Evolutionary conservation across 2,113 vertebrate species (phyloP).

Genomic region (Eurypyga helias): DNA sequence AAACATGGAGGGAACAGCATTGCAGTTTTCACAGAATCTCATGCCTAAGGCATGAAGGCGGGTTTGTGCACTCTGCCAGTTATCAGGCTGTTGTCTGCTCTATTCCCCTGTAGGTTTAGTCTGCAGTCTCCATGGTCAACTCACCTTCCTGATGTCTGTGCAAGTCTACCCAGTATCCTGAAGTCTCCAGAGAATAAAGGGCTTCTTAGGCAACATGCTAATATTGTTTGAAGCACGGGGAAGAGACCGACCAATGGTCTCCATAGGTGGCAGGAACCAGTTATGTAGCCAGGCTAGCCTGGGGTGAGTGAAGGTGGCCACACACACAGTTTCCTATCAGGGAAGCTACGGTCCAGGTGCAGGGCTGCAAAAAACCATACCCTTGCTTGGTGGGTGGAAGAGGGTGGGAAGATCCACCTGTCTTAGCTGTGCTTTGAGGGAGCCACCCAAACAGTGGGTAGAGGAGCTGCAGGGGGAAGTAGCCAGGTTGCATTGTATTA

Average conservation of each 20-base stretch:
- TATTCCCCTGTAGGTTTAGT: not conserved
- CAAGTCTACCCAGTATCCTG: not conserved
- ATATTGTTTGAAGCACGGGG: rapidly evolving
- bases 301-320: rapidly evolving
- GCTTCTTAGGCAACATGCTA: not conserved
- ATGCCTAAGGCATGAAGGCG: rapidly evolving
- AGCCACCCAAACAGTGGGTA: not conserved
- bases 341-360: not conserved
- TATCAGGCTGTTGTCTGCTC: rapidly evolving
- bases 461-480: not conserved
- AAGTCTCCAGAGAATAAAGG: not conserved
- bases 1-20: not conserved
- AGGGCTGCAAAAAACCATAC: not conserved
- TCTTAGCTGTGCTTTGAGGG: rapidly evolving
- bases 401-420: not conserved
- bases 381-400: too few relatives aligned
- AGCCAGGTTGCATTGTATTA: not conserved
- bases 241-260: not conserved
- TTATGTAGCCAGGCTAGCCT: not conserved
- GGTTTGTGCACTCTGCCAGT: rapidly evolving
- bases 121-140: not conserved
- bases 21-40: rapidly evolving
- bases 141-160: not conserved
- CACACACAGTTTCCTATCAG: not conserved
- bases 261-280: not conserved